Percentiles rank a stretch among this genome's conserved stretches.
These are phyloP conservation scores for Planococcus citri DNA, from an alignment of 1,140 invertebrate genomes.

Conservation along the genomic window DNA sequence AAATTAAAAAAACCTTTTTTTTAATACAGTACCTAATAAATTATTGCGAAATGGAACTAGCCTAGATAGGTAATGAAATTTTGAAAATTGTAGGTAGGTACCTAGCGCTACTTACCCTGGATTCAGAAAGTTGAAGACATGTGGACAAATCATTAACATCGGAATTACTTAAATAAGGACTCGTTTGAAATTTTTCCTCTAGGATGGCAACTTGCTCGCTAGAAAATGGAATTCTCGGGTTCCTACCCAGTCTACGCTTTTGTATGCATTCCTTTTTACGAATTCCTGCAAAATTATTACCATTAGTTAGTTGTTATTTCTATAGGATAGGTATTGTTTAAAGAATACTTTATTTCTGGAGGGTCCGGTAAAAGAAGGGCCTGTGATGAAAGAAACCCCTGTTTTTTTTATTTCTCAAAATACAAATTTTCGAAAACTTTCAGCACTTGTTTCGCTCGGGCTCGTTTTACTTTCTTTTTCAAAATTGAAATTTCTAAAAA, in stretches of 20 bases:
- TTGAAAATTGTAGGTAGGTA: not conserved
- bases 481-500: no score
- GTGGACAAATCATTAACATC: conserved; percentile 44
- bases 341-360: no score
- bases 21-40: conserved; percentile 25
- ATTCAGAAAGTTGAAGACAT: conserved; percentile 45
- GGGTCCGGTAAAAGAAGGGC: no score
- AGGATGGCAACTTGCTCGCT: conserved; percentile 43
- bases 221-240: conserved; percentile 50
- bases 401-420: no score
- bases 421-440: no score
- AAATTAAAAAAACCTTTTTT: no score
- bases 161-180: conserved; percentile 45
- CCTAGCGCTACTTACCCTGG: conserved; percentile 38
- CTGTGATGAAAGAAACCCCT: no score
- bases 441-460: no score
- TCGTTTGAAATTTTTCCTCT: conserved; percentile 44
- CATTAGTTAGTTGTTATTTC: no score
- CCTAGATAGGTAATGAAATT: not conserved
- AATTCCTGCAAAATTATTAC: not conserved
- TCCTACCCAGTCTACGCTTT: conserved; percentile 41
- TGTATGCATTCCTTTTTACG: conserved; percentile 15
- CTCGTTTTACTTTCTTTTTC: no score
- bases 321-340: no score
- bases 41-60: conserved; percentile 22